Percentiles rank a stretch among this genome's conserved stretches.
These are phyloP conservation scores for Arremon aurantiirostris DNA, from an alignment of 2,797 vertebrate species.

Conservation along the genomic window DNA sequence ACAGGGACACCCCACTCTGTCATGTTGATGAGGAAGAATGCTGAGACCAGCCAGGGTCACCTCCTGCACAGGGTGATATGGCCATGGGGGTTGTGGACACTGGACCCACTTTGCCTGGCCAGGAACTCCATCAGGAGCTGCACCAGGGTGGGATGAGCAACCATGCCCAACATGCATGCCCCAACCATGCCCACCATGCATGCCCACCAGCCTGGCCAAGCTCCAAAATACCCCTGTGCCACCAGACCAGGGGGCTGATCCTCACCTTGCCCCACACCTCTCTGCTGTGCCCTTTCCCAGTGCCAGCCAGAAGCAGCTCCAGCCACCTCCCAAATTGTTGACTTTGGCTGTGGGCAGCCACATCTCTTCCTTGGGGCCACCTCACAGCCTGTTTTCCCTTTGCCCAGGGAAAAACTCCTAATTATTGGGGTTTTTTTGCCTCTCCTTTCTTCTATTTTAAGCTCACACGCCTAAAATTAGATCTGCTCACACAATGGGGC, in stretches of 20 bases:
- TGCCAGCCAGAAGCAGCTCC: neutral
- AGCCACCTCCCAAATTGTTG: neutral
- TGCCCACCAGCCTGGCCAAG: neutral
- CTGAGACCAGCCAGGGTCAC: neutral
- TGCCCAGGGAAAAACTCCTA: neutral
- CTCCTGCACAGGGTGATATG: neutral
- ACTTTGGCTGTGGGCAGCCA: neutral
- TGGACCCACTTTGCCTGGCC: neutral
- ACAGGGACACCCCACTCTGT: neutral
- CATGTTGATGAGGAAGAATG: accelerated
- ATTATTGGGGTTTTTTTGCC: neutral
- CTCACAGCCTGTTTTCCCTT: neutral
- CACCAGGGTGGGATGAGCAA: neutral
- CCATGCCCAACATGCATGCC: neutral
- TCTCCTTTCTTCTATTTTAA: conserved; percentile 50
- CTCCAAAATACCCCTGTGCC: neutral
- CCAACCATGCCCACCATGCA: neutral
- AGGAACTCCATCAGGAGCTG: neutral
- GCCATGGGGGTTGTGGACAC: accelerated
- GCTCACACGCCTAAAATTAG: conserved; percentile 19
- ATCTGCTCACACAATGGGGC: neutral
- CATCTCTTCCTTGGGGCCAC: neutral
- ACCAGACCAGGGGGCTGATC: neutral
- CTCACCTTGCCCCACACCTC: neutral
- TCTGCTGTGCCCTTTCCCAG: neutral